Evolutionary conservation across 1,140 invertebrate genomes (phyloP), one percentile per base, ranked within the genome.

Genomic region (Drosophila kikkawai): DNA sequence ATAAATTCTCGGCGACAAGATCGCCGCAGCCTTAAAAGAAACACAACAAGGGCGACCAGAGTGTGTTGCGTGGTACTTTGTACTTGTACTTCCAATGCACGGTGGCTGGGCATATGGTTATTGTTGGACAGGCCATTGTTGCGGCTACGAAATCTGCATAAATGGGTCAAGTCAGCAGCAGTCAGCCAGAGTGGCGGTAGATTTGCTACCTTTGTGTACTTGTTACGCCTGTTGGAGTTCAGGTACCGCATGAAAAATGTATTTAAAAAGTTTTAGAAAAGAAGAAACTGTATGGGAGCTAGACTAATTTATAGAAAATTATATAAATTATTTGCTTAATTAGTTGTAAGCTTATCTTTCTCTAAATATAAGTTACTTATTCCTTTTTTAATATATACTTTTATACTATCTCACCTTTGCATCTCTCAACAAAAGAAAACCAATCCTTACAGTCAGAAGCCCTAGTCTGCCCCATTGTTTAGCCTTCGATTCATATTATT

Each of bases 101-200:
- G 58, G 65, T 58, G 57, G 34, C 53, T 37, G 53, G 19, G 13
- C 19, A 22, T 75, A 48, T 45, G 41, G 66, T 34, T 77, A 51
- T 56, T 58, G 74, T 74, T 75, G 59, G 44, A 70, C 75, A 70
- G 57, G 37, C 76, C 84, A 88, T 88, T 88, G 84, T 88, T 81
- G 75, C 26, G 48, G 66, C 71, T 69, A 87, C 51, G 51, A 80
- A 83, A 88, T 90, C 81, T 80, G 78, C 85, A 81, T 84, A 88
- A 90, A 88, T 88, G 81, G 84, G 84, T 90, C 83, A 86, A 58
- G 26, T 29, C 74, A 71, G 50, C 45, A 41, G 13, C 34, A 61
- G 19, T 37, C 42, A 32, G 19, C 44, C 44, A 36, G 32, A 53
- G 50, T 19, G 64, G 45, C 63, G 78, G 74, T 51, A 51, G 73